A percentile compares a stretch with the other conserved stretches of the same genome.
These are phyloP conservation scores for Heliconius hermathena DNA, from an alignment of 1,140 invertebrate genomes.

Conservation along the genomic window DNA sequence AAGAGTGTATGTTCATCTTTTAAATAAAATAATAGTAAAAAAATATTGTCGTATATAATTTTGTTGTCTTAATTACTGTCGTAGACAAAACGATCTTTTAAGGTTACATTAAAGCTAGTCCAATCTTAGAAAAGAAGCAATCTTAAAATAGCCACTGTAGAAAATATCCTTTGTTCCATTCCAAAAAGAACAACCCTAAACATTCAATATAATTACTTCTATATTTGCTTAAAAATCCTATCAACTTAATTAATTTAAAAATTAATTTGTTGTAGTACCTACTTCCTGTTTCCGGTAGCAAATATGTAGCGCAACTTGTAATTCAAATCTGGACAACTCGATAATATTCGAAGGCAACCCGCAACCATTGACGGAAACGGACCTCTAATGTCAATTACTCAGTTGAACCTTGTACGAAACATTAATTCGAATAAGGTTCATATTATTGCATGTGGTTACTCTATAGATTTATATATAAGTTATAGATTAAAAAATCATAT, in stretches of 20 bases:
- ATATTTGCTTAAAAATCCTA: neutral
- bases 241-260: neutral
- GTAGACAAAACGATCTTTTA: too few relatives aligned
- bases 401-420: neutral
- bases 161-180: too few relatives aligned
- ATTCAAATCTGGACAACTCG: neutral
- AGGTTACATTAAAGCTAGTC: too few relatives aligned
- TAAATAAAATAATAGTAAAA: too few relatives aligned
- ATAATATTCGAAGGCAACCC: neutral
- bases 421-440: neutral
- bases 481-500: neutral
- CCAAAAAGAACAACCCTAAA: neutral
- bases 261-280: neutral
- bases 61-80: too few relatives aligned
- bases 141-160: too few relatives aligned
- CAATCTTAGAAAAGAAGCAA: too few relatives aligned
- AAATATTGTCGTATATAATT: too few relatives aligned
- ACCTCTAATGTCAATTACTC: slow-evolving; percentile 1
- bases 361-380: neutral
- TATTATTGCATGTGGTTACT: neutral
- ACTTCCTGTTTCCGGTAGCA: neutral
- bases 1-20: too few relatives aligned
- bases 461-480: neutral
- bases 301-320: neutral
- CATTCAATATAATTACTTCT: neutral